Base-by-base conservation (phyloP, 2,797 vertebrate species). In the Sphaeramia orbicularis region DNA sequence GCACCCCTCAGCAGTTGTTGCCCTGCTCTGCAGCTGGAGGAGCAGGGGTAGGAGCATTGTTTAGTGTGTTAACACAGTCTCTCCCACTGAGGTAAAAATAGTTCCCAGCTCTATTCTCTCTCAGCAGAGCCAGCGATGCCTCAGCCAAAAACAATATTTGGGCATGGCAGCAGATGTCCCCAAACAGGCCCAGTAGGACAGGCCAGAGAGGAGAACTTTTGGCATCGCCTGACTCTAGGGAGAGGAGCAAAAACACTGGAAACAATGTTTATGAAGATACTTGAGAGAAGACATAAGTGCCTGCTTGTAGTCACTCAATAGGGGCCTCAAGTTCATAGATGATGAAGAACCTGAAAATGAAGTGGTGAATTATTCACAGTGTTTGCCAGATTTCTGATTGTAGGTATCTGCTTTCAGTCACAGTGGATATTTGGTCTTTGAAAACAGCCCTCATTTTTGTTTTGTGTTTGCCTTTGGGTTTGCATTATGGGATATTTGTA, bases 141-240 rank as follows among this genome's bases (percentile, higher is more conserved):
- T 67, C 71, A 9, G 91, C 91, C 91, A 93, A 93, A 87, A 89
- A 90, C 90, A 93, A 93, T 91, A 91, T 92, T 92, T 93, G 90
- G 81, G 84, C 83, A 89, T 85, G 87, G 88, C 89, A 90, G 89
- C 91, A 93, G 92, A 93, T 92, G 91, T 91, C 86, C 86, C 85
- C 83, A 82, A 90, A 85, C 88, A 86, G 86, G 86, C 85, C 81
- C 75, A 73, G 77, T 78, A 84, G 84, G 87, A 77, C 75, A 59
- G 68, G 67, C 74, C 85, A 70, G 80, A 8, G 18, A 82, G 78
- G 84, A 76, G 78, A 84, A 83, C 72, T 76, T 84, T 84, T 86
- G 85, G 84, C 82, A 82, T 62, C 8, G 24, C 30, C 16, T 1
- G 18, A 30, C 69, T 80, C 50, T 40, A 43, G 69, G 55, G 68